Conservation (phyloP, 2,113 vertebrate genomes). For the Neofelis nebulosa region DNA sequence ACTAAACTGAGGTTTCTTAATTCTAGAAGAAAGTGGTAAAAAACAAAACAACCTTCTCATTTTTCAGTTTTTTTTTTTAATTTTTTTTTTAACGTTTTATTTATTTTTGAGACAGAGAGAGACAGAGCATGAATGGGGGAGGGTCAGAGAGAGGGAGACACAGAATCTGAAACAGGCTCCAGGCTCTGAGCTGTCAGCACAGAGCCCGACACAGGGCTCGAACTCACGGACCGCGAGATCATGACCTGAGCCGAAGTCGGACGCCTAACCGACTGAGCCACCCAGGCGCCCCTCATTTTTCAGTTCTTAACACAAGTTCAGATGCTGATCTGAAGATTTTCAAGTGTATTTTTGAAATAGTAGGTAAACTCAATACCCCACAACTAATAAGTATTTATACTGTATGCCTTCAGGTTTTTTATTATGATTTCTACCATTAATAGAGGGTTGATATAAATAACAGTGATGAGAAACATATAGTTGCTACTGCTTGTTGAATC, state of each 20-base stretch:
- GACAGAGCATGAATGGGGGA: too few relatives aligned
- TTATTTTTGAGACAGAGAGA: too few relatives aligned
- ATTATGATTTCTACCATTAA: not conserved
- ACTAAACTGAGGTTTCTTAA: not conserved
- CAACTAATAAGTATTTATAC: not conserved
- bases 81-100: too few relatives aligned
- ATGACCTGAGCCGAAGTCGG: too few relatives aligned
- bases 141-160: too few relatives aligned
- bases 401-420: not conserved
- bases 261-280: too few relatives aligned
- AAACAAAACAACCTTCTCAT: not conserved
- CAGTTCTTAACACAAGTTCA: not conserved
- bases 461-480: not conserved
- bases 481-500: not conserved
- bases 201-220: too few relatives aligned
- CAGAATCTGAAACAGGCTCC: too few relatives aligned
- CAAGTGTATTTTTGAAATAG: not conserved
- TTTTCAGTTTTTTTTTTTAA: not conserved
- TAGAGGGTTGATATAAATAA: not conserved
- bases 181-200: too few relatives aligned
- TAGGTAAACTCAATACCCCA: not conserved
- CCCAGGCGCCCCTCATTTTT: not conserved
- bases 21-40: not conserved
- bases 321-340: conserved; percentile 10
- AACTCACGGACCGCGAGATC: too few relatives aligned